A percentile compares a stretch with the other conserved stretches of the same genome.
phyloP scores from a whole-genome alignment of 2,888 invertebrate species.

The Philonicus albiceps region DNA sequence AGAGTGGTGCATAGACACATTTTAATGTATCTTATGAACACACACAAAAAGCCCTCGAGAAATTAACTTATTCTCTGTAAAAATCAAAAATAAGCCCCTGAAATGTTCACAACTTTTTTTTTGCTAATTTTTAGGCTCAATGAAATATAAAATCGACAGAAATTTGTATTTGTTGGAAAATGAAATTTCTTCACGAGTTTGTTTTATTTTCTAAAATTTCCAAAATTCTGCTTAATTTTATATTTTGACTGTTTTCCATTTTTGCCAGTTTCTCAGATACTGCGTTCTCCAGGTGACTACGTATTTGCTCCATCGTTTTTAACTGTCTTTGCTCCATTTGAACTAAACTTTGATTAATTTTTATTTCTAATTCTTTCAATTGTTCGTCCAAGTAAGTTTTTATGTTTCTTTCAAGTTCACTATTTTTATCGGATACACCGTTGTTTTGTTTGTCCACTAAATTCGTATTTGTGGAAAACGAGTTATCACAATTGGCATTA shows the following conservation, averaged over 20 bases:
- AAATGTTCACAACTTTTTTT: too few species aligned
- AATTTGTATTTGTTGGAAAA: too few species aligned
- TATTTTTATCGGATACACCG: neutral
- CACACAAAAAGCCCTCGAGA: too few species aligned
- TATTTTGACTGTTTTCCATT: neutral
- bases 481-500: slow-evolving; percentile 18
- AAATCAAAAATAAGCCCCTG: too few species aligned
- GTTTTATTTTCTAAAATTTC: neutral
- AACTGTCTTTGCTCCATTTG: slow-evolving; percentile 54
- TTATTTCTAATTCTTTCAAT: slow-evolving; percentile 47
- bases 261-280: neutral
- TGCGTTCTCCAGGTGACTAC: slow-evolving; percentile 49
- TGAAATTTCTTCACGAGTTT: neutral
- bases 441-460: neutral
- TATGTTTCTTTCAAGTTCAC: slow-evolving; percentile 52
- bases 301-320: slow-evolving; percentile 56
- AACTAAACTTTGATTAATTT: neutral
- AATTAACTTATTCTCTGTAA: too few species aligned
- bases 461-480: neutral
- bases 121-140: too few species aligned
- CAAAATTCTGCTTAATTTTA: neutral
- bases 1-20: too few species aligned
- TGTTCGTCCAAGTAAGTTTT: slow-evolving; percentile 52
- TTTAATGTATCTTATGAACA: too few species aligned
- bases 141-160: too few species aligned